Evolutionary conservation across 1,140 invertebrate genomes (phyloP).

Genomic region (Hypsibius dujardini): DNA sequence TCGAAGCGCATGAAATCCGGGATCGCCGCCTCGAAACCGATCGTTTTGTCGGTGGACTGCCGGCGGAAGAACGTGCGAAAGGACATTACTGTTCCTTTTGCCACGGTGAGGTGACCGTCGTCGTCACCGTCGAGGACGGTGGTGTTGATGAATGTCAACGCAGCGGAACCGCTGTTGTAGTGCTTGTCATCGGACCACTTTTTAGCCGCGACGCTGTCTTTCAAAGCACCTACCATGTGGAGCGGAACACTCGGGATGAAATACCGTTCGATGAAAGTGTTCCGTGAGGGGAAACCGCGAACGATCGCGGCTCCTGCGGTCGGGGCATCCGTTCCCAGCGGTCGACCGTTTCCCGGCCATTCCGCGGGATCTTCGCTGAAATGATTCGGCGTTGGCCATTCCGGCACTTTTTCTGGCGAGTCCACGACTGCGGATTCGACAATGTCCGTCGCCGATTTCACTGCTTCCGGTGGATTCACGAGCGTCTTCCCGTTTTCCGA

Average conservation of each 20-base stretch:
- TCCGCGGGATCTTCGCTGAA: not conserved
- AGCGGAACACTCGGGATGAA: not conserved
- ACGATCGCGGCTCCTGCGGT: not conserved
- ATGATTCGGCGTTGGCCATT: not conserved
- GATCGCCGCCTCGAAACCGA: not conserved
- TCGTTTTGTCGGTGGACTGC: not conserved
- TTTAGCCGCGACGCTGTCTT: not conserved
- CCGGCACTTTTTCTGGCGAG: not conserved
- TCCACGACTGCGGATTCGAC: not conserved
- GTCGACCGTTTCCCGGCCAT: not conserved
- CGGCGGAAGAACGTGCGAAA: not conserved
- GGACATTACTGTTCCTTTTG: no score
- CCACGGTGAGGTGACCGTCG: no score
- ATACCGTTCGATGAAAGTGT: not conserved
- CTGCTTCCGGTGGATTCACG: no score
- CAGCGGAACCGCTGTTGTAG: not conserved
- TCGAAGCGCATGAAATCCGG: constrained; percentile 1
- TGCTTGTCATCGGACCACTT: not conserved
- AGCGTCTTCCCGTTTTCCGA: no score
- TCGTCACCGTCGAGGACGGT: not conserved
- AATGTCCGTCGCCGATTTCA: no score
- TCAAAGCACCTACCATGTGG: not conserved
- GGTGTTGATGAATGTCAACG: not conserved
- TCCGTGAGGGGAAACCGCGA: not conserved
- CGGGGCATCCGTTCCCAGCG: not conserved